Evolutionary conservation across 1,140 invertebrate species (phyloP), one percentile per base, ranked within the genome.

Genomic region (Apocrypta bakeri): DNA sequence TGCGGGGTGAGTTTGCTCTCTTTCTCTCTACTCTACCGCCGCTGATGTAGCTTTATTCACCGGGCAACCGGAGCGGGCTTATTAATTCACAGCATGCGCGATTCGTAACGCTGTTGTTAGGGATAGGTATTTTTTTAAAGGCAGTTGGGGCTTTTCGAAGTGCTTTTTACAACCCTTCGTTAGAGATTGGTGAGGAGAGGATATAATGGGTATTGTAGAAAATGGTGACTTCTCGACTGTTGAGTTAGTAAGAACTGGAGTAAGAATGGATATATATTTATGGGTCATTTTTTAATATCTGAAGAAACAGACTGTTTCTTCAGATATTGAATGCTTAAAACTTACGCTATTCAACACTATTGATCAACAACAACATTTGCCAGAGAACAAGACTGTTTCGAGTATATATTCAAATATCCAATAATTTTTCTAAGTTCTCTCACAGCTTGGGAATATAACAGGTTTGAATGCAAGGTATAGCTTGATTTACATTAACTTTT

Each of bases 11-110:
- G 63, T 74, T 85, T 82, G 80, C 84, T 84, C 84, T 85, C 84
- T 79, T 86, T 84, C 85, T 85, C 84, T 84, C 71, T 27, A 48
- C 8, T 84, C 71, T 27, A 48, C 8, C 11, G 48, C 48, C 29
- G 9, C 11, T 21, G 1, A 27, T 68, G 77, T 21, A 21, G 48
- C 48, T 56, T 56, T 56, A 56, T 56, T 56, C 48, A 27, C 24
- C 0, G 63, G 12, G 63, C 27, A 25, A 66, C 31, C 48, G 85
- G 87, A 90, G 87, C 85, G 85, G 86, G 90, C 89, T 91, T 90
- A 91, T 91, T 91, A 91, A 91, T 90, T 90, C 90, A 88, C 87
- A 87, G 86, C 89, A 85, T 87, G 89, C 85, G 84, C 85, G 84
- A 87, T 89, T 88, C 82, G 85, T 17, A 75, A 85, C 85, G 81